Conservation (phyloP, 2,888 invertebrate genomes). For the Dorcus parallelipipedus region DNA sequence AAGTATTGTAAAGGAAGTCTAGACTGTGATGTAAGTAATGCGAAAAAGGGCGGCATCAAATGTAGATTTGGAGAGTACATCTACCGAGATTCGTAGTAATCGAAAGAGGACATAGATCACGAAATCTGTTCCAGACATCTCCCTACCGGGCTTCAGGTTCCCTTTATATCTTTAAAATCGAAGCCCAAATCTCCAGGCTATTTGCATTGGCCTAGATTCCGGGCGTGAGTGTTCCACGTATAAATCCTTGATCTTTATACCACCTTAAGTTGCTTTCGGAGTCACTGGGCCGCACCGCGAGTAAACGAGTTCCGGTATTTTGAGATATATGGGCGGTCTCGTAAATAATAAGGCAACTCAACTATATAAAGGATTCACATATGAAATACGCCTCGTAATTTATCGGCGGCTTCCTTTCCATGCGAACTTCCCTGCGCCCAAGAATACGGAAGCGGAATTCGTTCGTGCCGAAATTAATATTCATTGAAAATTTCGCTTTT, state of each 20-base stretch:
- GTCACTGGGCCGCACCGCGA: conserved; percentile 34
- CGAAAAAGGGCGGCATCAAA: not conserved
- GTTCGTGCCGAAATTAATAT: conserved; percentile 13
- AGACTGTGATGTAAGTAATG: not conserved
- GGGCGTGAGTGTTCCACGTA: conserved; percentile 31
- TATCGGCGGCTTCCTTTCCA: conserved; percentile 4
- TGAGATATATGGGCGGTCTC: conserved; percentile 35
- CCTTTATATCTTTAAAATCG: conserved; percentile 30
- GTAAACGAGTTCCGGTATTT: conserved; percentile 38
- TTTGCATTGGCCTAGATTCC: conserved; percentile 38
- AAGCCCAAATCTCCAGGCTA: conserved; percentile 28
- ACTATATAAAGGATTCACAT: conserved; percentile 19
- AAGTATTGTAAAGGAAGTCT: too few relatives aligned
- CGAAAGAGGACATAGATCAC: conserved; percentile 2
- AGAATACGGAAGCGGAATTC: conserved; percentile 12
- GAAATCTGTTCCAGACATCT: conserved; percentile 25
- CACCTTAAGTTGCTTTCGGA: conserved; percentile 32
- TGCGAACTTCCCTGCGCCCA: not conserved
- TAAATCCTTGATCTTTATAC: conserved; percentile 32
- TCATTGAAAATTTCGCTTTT: conserved; percentile 15
- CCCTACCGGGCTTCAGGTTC: conserved; percentile 21
- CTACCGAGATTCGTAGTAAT: not conserved
- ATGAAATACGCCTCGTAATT: conserved; percentile 19
- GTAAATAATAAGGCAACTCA: conserved; percentile 16
- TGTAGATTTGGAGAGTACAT: conserved; percentile 1